Conservation (phyloP, 2,113 vertebrate species). For the Jacana jacana region DNA sequence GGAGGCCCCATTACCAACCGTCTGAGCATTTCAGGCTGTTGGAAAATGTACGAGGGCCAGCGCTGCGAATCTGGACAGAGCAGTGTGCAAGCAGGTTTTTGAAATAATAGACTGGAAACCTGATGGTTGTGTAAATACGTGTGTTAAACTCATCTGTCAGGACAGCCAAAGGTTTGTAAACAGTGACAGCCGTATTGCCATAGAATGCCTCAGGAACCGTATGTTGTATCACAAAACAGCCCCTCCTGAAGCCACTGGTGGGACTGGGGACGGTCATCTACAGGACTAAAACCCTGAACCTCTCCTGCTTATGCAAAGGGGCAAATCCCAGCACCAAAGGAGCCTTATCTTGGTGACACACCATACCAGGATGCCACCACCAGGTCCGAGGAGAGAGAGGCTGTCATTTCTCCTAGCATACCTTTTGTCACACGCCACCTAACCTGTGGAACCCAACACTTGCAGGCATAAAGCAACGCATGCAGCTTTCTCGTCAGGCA, state of each 20-base stretch:
- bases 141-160: not conserved
- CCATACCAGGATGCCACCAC: not conserved
- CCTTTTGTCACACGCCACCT: rapidly evolving
- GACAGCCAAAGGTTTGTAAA: not conserved
- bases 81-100: not conserved
- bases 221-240: not conserved
- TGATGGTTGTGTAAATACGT: not conserved
- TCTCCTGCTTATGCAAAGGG: not conserved
- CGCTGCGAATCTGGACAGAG: not conserved
- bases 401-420: not conserved
- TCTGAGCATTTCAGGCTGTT: constrained; percentile 54
- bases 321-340: not conserved
- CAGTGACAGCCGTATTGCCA: not conserved
- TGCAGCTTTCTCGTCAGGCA: rapidly evolving
- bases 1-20: constrained; percentile 53
- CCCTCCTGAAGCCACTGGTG: not conserved
- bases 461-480: not conserved
- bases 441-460: not conserved
- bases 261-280: too few relatives aligned
- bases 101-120: not conserved
- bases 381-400: rapidly evolving
- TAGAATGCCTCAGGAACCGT: not conserved
- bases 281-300: not conserved
- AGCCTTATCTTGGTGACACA: not conserved
- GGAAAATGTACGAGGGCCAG: not conserved